These are phyloP conservation scores for Pediacus dermestoides DNA, from an alignment of 2,888 invertebrate genomes.

Conservation along the genomic window DNA sequence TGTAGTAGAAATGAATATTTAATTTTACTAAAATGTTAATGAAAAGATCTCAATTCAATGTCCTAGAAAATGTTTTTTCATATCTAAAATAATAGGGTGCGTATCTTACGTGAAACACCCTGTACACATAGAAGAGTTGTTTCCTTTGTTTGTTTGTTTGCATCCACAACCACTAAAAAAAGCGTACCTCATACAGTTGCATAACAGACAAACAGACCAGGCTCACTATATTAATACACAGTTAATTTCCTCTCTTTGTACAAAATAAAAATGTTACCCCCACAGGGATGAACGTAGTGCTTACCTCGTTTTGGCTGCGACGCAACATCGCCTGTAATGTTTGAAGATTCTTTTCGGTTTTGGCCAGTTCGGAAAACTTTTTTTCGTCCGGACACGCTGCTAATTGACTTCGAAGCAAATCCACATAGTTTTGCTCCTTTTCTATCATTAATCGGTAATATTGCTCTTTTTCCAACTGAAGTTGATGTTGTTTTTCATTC, in stretches of 20 bases:
- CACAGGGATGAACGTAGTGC: constrained; percentile 18
- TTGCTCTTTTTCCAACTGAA: constrained; percentile 78
- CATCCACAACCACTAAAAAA: too few relatives aligned
- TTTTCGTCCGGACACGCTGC: constrained; percentile 51
- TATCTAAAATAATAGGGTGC: too few relatives aligned
- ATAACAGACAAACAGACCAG: constrained; percentile 6
- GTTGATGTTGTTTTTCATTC: constrained; percentile 81
- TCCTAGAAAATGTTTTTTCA: too few relatives aligned
- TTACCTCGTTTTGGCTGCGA: constrained; percentile 44
- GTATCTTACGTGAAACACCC: too few relatives aligned
- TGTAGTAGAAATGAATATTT: too few relatives aligned
- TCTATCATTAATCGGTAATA: constrained; percentile 88
- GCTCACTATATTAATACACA: constrained; percentile 3
- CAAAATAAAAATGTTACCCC: constrained; percentile 22
- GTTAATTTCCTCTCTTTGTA: constrained; percentile 11
- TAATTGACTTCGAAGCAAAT: constrained; percentile 69
- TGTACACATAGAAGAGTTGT: too few relatives aligned
- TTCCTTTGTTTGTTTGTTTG: too few relatives aligned
- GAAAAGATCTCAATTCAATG: too few relatives aligned
- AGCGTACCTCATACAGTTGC: constrained; percentile 6
- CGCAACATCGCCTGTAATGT: constrained; percentile 59
- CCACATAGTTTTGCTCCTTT: constrained; percentile 78
- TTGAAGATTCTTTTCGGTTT: constrained; percentile 59
- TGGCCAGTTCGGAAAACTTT: constrained; percentile 54
- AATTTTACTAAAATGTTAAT: too few relatives aligned